Evolutionary conservation across 2,797 vertebrate genomes (phyloP).

Genomic region (Xenops minutus): DNA sequence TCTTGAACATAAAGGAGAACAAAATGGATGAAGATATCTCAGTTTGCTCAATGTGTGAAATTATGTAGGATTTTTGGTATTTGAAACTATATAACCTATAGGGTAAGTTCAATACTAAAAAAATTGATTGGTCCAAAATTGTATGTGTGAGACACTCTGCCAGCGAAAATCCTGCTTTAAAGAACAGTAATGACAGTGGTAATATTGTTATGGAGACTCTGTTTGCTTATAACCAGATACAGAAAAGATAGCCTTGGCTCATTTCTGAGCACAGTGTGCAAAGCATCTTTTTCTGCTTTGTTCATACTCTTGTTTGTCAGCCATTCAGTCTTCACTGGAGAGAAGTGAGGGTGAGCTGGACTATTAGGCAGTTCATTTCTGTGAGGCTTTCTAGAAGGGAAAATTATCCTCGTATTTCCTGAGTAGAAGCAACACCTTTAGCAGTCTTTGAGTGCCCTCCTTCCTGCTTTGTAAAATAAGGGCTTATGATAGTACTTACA

Average conservation of each 20-base stretch:
- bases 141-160: not conserved
- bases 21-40: not conserved
- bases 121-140: not conserved
- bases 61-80: not conserved
- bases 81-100: not conserved
- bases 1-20: not conserved
- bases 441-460: not conserved
- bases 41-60: not conserved
- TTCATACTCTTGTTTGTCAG: not conserved
- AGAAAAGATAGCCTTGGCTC: not conserved
- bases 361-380: not conserved
- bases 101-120: not conserved
- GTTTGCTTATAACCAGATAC: not conserved
- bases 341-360: not conserved
- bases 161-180: not conserved
- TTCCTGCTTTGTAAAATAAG: not conserved
- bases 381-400: not conserved
- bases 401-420: fast-evolving
- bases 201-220: not conserved
- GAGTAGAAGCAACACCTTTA: not conserved
- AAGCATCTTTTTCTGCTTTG: not conserved
- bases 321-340: not conserved
- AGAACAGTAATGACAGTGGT: not conserved
- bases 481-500: not conserved
- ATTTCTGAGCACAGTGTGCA: not conserved